A percentile compares a stretch with the other conserved stretches of the same genome.
Evolutionary conservation across 2,113 vertebrate species (phyloP).

Genomic region (Siniperca chuatsi): DNA sequence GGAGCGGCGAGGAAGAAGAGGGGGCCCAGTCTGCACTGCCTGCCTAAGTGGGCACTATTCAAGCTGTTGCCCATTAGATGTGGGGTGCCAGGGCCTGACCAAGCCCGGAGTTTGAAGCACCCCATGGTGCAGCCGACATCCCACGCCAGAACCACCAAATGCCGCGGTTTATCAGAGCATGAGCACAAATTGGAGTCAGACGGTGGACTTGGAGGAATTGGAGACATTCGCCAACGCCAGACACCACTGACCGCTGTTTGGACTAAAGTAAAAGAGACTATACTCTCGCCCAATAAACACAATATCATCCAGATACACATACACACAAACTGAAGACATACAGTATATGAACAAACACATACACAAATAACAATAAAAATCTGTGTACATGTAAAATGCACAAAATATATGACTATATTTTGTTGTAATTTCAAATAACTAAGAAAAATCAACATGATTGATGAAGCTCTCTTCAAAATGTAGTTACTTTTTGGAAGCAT

Average conservation of each 20-base stretch:
- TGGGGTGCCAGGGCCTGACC: constrained; percentile 85
- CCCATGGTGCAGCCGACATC: constrained; percentile 81
- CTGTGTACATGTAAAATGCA: neutral
- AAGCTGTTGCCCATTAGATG: constrained; percentile 89
- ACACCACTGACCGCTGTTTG: constrained; percentile 66
- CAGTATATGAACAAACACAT: neutral
- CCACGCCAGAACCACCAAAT: constrained; percentile 88
- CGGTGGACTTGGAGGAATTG: constrained; percentile 82
- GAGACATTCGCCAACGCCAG: constrained; percentile 71
- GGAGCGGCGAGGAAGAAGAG: constrained; percentile 75
- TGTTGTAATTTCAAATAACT: neutral
- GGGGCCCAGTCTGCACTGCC: constrained; percentile 75
- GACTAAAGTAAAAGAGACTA: constrained; percentile 51
- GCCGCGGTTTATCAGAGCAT: constrained; percentile 84
- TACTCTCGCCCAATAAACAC: constrained; percentile 43
- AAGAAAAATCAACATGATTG: neutral
- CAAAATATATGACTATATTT: neutral
- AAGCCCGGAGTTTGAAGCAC: constrained; percentile 86
- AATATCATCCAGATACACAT: constrained; percentile 22
- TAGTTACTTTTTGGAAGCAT: neutral
- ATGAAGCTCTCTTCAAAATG: constrained; percentile 4
- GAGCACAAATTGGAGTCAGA: constrained; percentile 86
- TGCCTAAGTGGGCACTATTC: constrained; percentile 90
- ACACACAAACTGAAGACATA: neutral
- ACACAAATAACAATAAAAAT: neutral